A percentile compares a stretch with the other conserved stretches of the same genome.
Conservation (phyloP, 2,113 vertebrate genomes). For the Corythaixoides concolor region DNA sequence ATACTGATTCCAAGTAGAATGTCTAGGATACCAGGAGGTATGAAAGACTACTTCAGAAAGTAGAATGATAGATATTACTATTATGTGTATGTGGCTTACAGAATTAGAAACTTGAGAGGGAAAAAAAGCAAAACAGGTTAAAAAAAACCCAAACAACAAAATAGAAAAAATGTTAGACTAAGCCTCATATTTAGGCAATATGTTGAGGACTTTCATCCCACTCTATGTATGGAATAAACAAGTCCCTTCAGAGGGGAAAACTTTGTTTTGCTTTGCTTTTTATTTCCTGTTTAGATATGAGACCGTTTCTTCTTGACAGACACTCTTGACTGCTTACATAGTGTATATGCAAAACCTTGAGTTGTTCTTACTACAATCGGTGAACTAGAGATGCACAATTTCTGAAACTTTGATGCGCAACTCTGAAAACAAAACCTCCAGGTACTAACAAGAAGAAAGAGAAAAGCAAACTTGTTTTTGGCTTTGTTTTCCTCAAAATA, state of each 20-base stretch:
- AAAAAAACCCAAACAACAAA: no score
- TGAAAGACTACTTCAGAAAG: not conserved
- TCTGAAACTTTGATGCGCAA: not conserved
- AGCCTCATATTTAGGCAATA: not conserved
- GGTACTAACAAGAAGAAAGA: not conserved
- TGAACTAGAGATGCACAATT: not conserved
- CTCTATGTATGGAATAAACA: not conserved
- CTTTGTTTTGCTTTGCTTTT: not conserved
- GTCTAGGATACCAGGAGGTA: not conserved
- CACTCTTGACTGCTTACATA: not conserved
- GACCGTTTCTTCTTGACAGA: not conserved
- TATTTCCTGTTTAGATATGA: not conserved
- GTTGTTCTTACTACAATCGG: not conserved
- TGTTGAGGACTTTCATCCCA: not conserved
- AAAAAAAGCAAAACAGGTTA: not conserved
- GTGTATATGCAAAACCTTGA: not conserved
- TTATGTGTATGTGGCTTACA: not conserved
- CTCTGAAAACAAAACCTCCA: not conserved
- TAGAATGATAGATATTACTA: not conserved
- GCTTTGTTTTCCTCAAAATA: no score
- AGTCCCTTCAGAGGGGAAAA: not conserved
- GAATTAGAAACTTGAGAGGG: not conserved
- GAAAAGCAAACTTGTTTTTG: not conserved
- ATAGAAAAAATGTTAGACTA: not conserved
- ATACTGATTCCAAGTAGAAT: not conserved